Conservation (phyloP, 1,140 invertebrate genomes). For the Pseudomyrmex cubaensis region DNA sequence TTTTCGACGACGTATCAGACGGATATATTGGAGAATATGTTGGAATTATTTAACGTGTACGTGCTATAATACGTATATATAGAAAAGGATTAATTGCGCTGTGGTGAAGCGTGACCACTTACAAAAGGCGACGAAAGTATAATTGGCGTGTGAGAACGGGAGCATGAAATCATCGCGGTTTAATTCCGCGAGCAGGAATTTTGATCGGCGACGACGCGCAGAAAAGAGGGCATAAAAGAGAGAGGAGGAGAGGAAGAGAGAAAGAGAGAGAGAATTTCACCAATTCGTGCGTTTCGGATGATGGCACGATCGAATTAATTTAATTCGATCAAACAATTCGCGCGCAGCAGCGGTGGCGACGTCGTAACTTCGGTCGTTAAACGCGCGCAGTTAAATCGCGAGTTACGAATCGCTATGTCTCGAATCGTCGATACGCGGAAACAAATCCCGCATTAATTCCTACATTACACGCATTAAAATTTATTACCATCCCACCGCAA, state of each 20-base stretch:
- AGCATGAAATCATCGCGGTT: conserved; percentile 30
- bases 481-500: conserved; percentile 50
- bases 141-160: conserved; percentile 21
- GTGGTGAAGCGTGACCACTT: conserved; percentile 16
- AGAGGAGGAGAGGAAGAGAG: too few species aligned
- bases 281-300: conserved; percentile 37
- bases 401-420: conserved; percentile 34
- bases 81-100: conserved; percentile 20
- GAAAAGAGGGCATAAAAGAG: conserved; percentile 19
- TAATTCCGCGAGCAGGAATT: conserved; percentile 23
- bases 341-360: neutral
- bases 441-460: conserved; percentile 52
- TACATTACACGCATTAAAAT: conserved; percentile 57
- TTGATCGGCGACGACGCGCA: conserved; percentile 31
- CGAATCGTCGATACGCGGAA: conserved; percentile 49
- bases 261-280: neutral
- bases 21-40: neutral
- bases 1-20: conserved; percentile 10
- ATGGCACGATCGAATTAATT: conserved; percentile 52
- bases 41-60: conserved; percentile 29
- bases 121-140: conserved; percentile 39
- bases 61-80: neutral
- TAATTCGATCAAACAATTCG: conserved; percentile 56
- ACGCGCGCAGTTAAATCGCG: conserved; percentile 46
- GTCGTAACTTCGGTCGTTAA: conserved; percentile 51